A percentile compares a stretch with the other conserved stretches of the same genome.
phyloP scores from a whole-genome alignment of 2,113 vertebrate genomes.

The Alligator mississippiensis region DNA sequence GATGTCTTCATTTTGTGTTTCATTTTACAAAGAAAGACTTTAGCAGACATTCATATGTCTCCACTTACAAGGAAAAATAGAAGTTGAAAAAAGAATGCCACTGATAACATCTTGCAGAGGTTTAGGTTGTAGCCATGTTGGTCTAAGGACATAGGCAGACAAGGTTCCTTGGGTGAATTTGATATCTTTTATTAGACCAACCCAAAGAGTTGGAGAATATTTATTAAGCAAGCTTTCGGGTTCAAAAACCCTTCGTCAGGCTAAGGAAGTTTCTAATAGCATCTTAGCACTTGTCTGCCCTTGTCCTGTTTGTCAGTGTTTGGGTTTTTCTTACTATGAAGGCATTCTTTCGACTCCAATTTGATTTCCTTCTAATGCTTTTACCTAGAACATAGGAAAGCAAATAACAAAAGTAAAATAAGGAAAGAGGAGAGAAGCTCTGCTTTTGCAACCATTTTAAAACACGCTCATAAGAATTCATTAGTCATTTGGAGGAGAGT shows the following conservation, averaged over 20 bases:
- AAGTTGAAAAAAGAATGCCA: background rate
- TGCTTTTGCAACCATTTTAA: background rate
- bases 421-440: background rate
- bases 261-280: too few species aligned
- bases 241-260: too few species aligned
- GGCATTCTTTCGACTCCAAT: background rate
- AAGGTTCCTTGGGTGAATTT: too few species aligned
- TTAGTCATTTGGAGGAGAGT: background rate
- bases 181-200: too few species aligned
- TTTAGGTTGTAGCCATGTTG: too few species aligned
- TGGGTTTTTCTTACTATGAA: background rate
- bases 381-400: background rate
- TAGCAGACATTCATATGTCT: background rate
- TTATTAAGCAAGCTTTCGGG: too few species aligned
- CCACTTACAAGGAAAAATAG: background rate
- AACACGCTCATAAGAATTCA: background rate
- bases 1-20: background rate
- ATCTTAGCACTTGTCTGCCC: too few species aligned
- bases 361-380: background rate
- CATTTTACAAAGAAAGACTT: background rate
- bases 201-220: too few species aligned
- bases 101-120: background rate
- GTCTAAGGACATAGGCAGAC: too few species aligned
- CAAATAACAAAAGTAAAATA: background rate
- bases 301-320: background rate